Evolutionary conservation across 1,140 invertebrate genomes (phyloP), one percentile per base, ranked within the genome.

Genomic region (Lithobius niger): DNA sequence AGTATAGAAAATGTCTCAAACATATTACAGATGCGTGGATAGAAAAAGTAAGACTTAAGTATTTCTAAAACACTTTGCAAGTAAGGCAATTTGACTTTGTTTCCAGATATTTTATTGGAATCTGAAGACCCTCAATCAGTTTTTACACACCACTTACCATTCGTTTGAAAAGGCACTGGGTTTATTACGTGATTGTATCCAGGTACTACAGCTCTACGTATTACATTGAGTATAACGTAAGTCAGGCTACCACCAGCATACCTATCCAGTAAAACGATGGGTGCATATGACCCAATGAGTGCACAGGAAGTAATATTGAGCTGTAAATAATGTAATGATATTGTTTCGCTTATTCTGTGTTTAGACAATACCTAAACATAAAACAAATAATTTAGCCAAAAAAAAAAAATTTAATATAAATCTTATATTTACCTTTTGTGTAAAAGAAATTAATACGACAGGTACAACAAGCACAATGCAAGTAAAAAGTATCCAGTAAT

Each of bases 221-320:
- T 64, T 0, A 74, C 69, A 62, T 85, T 86, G 13, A 86, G 72
- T 1, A 84, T 57, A 42, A 86, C 82, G 62, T 82, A 86, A 62
- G 80, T 81, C 40, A 86, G 65, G 67, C 76, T 78, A 15, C 77
- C 77, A 6, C 79, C 79, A 55, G 76, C 53, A 59, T 76, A 82
- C 61, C 79, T 77, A 67, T 83, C 82, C 10, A 84, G 65, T 24
- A 79, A 69, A 48, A 79, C 66, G 19, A 84, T 67, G 15, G 77
- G 62, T 10, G 76, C 68, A 64, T 79, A 84, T n/a, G 78, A 72
- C 25, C 82, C 81, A 22, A 84, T 60, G 19, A 83, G 61, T 1
- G 76, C 70, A 59, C 78, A 80, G 44, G 76, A 75, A 10, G 83
- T 57, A 36, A 83, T 78, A 64, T 81, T 82, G 1, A 76, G 74